phyloP scores from a whole-genome alignment of 2,797 vertebrate species.

The Centropyge bicolor region DNA sequence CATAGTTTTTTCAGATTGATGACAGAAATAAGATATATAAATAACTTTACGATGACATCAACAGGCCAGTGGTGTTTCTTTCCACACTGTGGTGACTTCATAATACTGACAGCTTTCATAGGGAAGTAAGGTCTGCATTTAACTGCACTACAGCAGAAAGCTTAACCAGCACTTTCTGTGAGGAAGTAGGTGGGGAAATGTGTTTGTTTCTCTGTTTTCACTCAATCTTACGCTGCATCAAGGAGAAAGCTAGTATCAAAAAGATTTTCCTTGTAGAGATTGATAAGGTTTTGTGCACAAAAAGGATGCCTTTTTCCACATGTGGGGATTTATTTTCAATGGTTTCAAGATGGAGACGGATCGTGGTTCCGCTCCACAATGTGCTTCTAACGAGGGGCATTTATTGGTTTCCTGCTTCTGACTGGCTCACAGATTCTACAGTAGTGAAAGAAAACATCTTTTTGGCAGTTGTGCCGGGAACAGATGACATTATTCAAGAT shows the following conservation, averaged over 20 bases:
- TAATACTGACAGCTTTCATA: slow-evolving; percentile 19
- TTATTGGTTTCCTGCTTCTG: slow-evolving; percentile 7
- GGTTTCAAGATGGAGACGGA: slow-evolving; percentile 3
- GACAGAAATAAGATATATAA: not conserved
- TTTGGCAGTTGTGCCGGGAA: not conserved
- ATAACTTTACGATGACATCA: slow-evolving; percentile 9
- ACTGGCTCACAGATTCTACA: slow-evolving; percentile 8
- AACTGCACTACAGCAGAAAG: not conserved
- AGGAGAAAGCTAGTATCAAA: not conserved
- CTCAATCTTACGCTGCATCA: not conserved
- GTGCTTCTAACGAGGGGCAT: slow-evolving; percentile 31
- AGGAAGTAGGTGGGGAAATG: slow-evolving; percentile 26
- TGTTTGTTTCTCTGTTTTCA: not conserved
- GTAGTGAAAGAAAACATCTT: not conserved
- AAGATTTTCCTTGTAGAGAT: not conserved
- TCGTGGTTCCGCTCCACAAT: slow-evolving; percentile 21
- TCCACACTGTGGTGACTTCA: slow-evolving; percentile 5
- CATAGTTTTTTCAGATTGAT: not conserved
- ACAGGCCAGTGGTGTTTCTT: not conserved
- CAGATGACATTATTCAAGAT: not conserved
- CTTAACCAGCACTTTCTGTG: slow-evolving; percentile 31
- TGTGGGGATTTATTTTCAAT: not conserved
- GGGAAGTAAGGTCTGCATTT: not conserved
- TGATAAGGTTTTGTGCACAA: slow-evolving; percentile 3
- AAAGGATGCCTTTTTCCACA: not conserved